These are phyloP conservation scores for Epirrhoe alternata DNA, from an alignment of 2,888 invertebrate species.

Conservation along the genomic window DNA sequence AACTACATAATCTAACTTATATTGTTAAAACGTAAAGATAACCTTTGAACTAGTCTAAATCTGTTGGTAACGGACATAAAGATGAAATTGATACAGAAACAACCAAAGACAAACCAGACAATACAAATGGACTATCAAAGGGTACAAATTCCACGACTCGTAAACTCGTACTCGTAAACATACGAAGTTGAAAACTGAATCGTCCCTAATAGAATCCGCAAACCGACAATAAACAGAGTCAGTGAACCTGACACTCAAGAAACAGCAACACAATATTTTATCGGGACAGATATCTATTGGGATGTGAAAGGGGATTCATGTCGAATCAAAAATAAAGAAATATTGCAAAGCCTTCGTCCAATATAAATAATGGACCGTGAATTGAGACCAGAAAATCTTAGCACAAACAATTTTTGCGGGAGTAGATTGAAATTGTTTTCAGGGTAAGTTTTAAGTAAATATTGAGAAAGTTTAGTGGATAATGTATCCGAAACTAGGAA, in stretches of 20 bases:
- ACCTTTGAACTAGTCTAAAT: slow-evolving; percentile 6
- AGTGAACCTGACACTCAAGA: slow-evolving; percentile 54
- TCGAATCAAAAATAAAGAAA: slow-evolving; percentile 23
- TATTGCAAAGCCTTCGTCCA: slow-evolving; percentile 25
- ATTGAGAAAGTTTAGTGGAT: neutral
- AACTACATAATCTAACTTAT: neutral
- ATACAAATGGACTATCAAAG: slow-evolving; percentile 31
- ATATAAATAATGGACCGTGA: slow-evolving; percentile 5
- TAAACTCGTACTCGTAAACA: slow-evolving; percentile 35
- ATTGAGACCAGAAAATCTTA: neutral
- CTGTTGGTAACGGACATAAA: slow-evolving; percentile 4
- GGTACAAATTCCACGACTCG: slow-evolving; percentile 35
- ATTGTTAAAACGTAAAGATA: neutral
- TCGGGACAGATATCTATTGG: slow-evolving; percentile 29
- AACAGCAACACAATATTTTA: slow-evolving; percentile 30
- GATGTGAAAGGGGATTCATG: slow-evolving; percentile 22
- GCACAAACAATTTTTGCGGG: neutral
- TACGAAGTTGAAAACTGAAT: slow-evolving; percentile 50
- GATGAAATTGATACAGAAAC: slow-evolving; percentile 13
- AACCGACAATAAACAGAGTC: slow-evolving; percentile 56
- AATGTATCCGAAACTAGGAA: no score
- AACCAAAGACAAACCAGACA: slow-evolving; percentile 23
- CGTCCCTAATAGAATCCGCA: slow-evolving; percentile 51
- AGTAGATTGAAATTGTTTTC: slow-evolving; percentile 1
- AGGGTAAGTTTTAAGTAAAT: neutral